Base-by-base conservation (phyloP, 2,888 invertebrate genomes). In the Drosophila merina region DNA sequence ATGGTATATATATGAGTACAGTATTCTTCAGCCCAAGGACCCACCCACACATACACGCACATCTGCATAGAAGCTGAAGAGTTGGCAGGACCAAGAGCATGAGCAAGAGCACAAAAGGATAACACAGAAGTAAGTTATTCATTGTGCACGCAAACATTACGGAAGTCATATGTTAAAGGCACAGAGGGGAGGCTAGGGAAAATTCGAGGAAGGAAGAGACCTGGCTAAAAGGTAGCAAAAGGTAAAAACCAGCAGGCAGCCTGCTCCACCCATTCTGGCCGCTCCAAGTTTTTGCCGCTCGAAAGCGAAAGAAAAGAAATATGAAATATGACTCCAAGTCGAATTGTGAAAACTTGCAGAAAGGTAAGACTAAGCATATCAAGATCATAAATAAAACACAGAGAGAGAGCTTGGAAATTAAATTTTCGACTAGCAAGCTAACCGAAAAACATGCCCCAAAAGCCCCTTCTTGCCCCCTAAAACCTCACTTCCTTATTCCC, bases 81-180 rank as follows among this genome's bases (percentile, higher is more conserved):
- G 12, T 4, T 36, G 10, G 59, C 57, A 42, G 30, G 40, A 57
- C 28, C 57, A 6, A 12, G 0, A 3, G 67, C 38, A 38, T 45
- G 20, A 36, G 47, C 72, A 60, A 68, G 60, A 75, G 67, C 87
- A 85, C 88, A 82, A 88, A 85, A 82, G 84, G 88, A 85, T 85
- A 85, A 85, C 89, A 86, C 75, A 79, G 82, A 58, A 88, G 84
- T 88, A 85, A 88, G 84, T 85, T 85, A 88, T 85, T 85, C 84
- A 88, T 85, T 85, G 84, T 88, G 89, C 89, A 85, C 80, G 89
- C 84, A 85, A 85, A 88, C 84, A 88, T 85, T 85, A 88, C 84
- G 84, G 84, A 85, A 85, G 84, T 85, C 84, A 88, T 85, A 85
- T 88, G 89, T 85, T 85, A 87, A 86, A 73, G 72, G 89, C 63